A percentile compares a stretch with the other conserved stretches of the same genome.
Conservation (phyloP, 2,888 invertebrate genomes). For the Encarsia formosa region DNA sequence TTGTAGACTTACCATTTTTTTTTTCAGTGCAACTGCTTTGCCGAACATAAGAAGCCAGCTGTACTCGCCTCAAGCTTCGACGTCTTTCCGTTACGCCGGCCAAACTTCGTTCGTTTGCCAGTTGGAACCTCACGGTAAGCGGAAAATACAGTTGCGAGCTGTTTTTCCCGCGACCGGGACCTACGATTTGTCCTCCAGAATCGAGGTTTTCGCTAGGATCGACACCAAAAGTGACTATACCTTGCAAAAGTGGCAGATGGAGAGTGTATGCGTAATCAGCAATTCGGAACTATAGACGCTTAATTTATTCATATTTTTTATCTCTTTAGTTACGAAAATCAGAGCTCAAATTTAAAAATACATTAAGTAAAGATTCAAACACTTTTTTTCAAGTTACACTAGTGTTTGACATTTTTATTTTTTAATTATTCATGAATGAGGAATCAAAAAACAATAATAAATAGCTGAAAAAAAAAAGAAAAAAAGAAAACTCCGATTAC, state of each 20-base stretch:
- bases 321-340: too few relatives aligned
- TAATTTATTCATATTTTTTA: too few relatives aligned
- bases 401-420: too few relatives aligned
- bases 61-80: conserved; percentile 49
- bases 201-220: conserved; percentile 53
- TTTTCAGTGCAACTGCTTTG: conserved; percentile 44
- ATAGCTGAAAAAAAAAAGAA: too few relatives aligned
- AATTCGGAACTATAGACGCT: too few relatives aligned
- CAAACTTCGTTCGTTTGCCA: conserved; percentile 50
- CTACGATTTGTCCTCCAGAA: conserved; percentile 63
- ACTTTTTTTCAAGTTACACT: too few relatives aligned
- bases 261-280: conserved; percentile 45
- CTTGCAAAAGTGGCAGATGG: conserved; percentile 46
- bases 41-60: conserved; percentile 46
- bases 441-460: too few relatives aligned
- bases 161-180: conserved; percentile 64
- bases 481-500: too few relatives aligned
- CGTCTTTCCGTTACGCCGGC: conserved; percentile 50
- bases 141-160: conserved; percentile 59
- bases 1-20: conserved; percentile 25
- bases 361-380: too few relatives aligned
- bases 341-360: too few relatives aligned
- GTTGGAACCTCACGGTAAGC: conserved; percentile 55
- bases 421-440: too few relatives aligned
- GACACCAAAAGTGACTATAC: conserved; percentile 40